Conservation (phyloP, 2,888 invertebrate genomes). For the Andrena camellia region DNA sequence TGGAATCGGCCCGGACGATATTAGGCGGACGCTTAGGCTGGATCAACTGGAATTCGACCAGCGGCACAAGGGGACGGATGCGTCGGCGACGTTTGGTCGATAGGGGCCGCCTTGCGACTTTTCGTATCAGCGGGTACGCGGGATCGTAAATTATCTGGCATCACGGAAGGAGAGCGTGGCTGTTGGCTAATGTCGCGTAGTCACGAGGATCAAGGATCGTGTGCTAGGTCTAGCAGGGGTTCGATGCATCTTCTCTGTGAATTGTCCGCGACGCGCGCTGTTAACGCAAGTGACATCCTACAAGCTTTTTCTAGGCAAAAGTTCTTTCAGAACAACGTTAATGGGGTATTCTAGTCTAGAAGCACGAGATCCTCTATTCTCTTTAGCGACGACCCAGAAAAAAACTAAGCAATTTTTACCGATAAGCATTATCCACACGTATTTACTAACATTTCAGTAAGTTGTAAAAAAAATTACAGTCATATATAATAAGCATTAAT, state of each 20-base stretch:
- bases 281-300: background rate
- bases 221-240: background rate
- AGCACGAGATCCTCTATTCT: too few relatives aligned
- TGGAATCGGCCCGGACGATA: conserved; percentile 69
- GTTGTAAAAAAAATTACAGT: too few relatives aligned
- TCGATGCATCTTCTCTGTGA: background rate
- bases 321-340: too few relatives aligned
- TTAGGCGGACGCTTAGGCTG: conserved; percentile 70
- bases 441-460: too few relatives aligned
- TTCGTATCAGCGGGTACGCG: conserved; percentile 49
- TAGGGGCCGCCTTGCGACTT: conserved; percentile 52
- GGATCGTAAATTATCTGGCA: conserved; percentile 57
- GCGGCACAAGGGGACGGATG: conserved; percentile 35
- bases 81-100: conserved; percentile 68
- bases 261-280: background rate
- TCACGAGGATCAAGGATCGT: conserved; percentile 31
- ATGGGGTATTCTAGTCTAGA: too few relatives aligned
- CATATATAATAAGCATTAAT: too few relatives aligned
- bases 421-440: too few relatives aligned
- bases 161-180: conserved; percentile 46
- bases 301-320: background rate
- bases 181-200: conserved; percentile 41
- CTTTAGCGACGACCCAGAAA: too few relatives aligned
- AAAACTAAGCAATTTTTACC: too few relatives aligned
- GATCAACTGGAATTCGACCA: conserved; percentile 72